Conservation (phyloP, 2,888 invertebrate species). For the Watsonalla cultraria region DNA sequence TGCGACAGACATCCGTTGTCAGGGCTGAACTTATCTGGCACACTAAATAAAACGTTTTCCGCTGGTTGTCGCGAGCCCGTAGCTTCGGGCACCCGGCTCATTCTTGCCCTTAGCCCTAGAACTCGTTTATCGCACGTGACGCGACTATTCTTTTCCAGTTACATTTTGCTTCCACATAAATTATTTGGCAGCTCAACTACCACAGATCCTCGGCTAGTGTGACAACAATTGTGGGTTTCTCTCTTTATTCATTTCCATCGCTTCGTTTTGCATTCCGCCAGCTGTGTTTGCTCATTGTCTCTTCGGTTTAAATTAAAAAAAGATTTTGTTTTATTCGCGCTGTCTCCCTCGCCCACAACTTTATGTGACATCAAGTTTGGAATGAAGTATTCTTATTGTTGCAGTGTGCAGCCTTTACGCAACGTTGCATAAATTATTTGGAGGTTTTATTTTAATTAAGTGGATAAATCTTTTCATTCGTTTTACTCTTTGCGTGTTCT, state of each 20-base stretch:
- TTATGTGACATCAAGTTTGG: conserved; percentile 75
- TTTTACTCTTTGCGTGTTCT: background rate
- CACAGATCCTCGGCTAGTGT: conserved; percentile 49
- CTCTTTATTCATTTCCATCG: conserved; percentile 33
- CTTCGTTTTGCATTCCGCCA: conserved; percentile 74
- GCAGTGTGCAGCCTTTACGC: conserved; percentile 54
- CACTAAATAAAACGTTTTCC: conserved; percentile 54
- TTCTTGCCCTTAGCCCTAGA: conserved; percentile 34
- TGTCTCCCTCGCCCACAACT: conserved; percentile 69
- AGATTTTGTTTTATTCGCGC: conserved; percentile 57
- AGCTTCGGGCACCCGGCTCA: conserved; percentile 32
- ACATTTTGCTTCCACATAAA: conserved; percentile 68
- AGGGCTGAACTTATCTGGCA: conserved; percentile 43
- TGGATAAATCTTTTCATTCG: conserved; percentile 13
- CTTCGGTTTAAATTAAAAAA: conserved; percentile 69
- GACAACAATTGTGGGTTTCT: conserved; percentile 50
- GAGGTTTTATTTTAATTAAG: conserved; percentile 63
- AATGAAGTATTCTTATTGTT: conserved; percentile 73
- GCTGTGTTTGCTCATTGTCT: conserved; percentile 77
- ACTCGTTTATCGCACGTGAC: conserved; percentile 60
- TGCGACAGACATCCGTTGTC: conserved; percentile 48
- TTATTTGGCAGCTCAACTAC: conserved; percentile 56
- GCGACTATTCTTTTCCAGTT: conserved; percentile 62
- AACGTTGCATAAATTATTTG: conserved; percentile 67
- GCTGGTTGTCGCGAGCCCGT: conserved; percentile 31